Evolutionary conservation across 2,113 vertebrate genomes (phyloP).

Genomic region (Cyprinodon variegatus): DNA sequence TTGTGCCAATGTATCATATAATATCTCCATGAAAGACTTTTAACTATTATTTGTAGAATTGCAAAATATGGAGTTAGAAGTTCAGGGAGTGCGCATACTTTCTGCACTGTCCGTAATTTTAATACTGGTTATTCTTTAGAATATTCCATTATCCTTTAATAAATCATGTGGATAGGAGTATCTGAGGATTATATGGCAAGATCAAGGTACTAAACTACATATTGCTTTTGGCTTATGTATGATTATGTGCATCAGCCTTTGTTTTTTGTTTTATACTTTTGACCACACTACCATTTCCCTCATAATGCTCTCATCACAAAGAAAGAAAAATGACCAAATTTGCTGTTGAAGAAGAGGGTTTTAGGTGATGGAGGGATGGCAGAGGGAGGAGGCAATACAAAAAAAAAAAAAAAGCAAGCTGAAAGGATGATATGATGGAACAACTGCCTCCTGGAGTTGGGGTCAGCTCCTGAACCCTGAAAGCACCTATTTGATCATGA

Average conservation of each 20-base stretch:
- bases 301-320: conserved; percentile 35
- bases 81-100: too few species aligned
- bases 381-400: conserved; percentile 62
- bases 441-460: conserved; percentile 51
- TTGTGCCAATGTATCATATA: too few species aligned
- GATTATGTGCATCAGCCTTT: conserved; percentile 41
- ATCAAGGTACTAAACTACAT: conserved; percentile 28
- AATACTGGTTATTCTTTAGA: neutral
- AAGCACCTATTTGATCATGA: conserved; percentile 77
- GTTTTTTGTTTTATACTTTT: conserved; percentile 64
- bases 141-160: conserved; percentile 1
- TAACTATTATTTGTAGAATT: neutral
- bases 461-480: conserved; percentile 75
- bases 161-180: neutral
- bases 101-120: neutral
- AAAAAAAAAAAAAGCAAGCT: conserved; percentile 48
- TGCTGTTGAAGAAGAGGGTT: conserved; percentile 63
- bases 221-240: conserved; percentile 43
- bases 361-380: conserved; percentile 59
- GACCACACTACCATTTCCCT: conserved; percentile 37
- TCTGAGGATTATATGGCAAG: conserved; percentile 24
- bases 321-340: conserved; percentile 60
- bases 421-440: conserved; percentile 53
- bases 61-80: neutral
- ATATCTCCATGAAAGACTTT: neutral